Percentiles rank a stretch among this genome's conserved stretches.
Conservation (phyloP, 2,797 vertebrate species). For the Eulemur albifrons region DNA sequence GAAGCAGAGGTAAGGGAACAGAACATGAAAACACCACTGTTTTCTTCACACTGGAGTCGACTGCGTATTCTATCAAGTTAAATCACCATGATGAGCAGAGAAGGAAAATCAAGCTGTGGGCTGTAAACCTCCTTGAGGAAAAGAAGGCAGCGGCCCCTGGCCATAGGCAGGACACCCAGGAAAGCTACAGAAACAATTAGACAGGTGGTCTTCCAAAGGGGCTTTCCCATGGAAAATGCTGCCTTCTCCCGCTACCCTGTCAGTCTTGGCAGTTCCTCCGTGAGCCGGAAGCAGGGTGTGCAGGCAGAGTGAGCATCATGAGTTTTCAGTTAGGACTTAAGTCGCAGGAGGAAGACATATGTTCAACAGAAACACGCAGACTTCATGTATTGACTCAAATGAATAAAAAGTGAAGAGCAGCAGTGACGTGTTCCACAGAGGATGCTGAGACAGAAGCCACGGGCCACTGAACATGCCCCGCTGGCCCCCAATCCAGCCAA, state of each 20-base stretch:
- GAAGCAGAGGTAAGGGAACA: not conserved
- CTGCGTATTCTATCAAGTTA: not conserved
- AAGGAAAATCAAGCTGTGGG: not conserved
- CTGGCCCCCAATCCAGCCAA: not conserved
- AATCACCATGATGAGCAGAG: not conserved
- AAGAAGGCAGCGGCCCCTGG: not conserved
- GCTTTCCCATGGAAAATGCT: not conserved
- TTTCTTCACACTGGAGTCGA: not conserved
- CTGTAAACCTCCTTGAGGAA: not conserved
- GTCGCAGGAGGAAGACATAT: not conserved
- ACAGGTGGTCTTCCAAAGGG: not conserved
- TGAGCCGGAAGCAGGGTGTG: not conserved
- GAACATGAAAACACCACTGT: accelerated
- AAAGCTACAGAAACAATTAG: not conserved
- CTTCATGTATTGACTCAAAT: not conserved
- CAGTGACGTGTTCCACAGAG: not conserved
- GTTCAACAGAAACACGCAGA: not conserved
- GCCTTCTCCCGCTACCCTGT: not conserved
- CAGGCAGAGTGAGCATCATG: not conserved
- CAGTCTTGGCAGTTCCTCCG: not conserved
- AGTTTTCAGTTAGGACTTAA: not conserved
- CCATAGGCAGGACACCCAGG: not conserved
- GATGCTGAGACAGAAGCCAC: not conserved
- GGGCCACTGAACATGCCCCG: not conserved
- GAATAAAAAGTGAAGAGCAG: not conserved